phyloP scores from a whole-genome alignment of 2,797 vertebrate genomes.

The Urophycis tenuis region DNA sequence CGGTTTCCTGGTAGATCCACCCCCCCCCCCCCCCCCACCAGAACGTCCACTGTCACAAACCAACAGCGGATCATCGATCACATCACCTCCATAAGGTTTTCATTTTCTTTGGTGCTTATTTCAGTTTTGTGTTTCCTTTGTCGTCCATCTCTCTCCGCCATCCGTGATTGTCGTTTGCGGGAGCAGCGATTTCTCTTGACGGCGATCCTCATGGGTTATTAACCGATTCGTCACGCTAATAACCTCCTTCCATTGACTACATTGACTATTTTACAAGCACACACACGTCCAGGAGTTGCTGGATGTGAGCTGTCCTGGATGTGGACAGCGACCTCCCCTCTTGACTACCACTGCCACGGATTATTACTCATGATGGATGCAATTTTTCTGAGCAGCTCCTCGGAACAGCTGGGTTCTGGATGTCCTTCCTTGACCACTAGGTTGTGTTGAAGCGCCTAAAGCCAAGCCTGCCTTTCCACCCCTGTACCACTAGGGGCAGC shows the following conservation, averaged over 20 bases:
- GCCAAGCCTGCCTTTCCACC: slow-evolving; percentile 67
- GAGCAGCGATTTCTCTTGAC: too few relatives aligned
- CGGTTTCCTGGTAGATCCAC: background rate
- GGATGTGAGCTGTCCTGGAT: background rate
- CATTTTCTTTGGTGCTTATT: background rate
- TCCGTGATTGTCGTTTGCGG: too few relatives aligned
- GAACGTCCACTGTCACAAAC: background rate
- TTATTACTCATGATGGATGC: slow-evolving; percentile 17
- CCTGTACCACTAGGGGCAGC: slow-evolving; percentile 61
- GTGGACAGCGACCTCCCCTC: background rate
- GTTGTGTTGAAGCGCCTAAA: slow-evolving; percentile 48
- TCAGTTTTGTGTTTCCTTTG: background rate
- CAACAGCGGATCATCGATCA: background rate
- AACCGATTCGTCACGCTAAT: background rate
- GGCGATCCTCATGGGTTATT: background rate
- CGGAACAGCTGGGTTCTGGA: slow-evolving; percentile 35
- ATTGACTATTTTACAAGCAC: background rate
- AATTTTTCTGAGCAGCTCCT: background rate
- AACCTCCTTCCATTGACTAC: background rate
- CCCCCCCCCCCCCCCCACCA: too few relatives aligned
- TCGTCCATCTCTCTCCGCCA: background rate
- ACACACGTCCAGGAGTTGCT: background rate
- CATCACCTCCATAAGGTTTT: background rate
- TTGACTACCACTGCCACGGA: slow-evolving; percentile 47
- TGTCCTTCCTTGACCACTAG: slow-evolving; percentile 49